Evolutionary conservation across 2,888 invertebrate species (phyloP).

Genomic region (Agriotes lineatus): DNA sequence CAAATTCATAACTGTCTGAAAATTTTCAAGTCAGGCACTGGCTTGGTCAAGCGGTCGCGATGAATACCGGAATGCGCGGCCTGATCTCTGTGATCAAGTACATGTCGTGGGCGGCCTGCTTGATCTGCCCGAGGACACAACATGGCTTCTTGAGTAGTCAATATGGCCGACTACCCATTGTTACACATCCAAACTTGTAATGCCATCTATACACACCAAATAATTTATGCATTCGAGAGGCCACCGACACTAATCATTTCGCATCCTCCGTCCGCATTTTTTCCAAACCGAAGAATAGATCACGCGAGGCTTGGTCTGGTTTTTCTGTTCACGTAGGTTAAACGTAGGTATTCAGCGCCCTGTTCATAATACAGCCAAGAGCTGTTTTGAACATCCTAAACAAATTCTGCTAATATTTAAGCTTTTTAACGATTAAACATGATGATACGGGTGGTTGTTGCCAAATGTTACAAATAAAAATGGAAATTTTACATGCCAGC

Average conservation of each 20-base stretch:
- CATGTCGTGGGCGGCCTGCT: slow-evolving; percentile 63
- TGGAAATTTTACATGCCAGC: too few species aligned
- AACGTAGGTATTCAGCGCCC: too few species aligned
- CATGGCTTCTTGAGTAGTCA: slow-evolving; percentile 68
- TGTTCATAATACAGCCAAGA: too few species aligned
- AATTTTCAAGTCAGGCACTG: slow-evolving; percentile 41
- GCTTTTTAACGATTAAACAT: too few species aligned
- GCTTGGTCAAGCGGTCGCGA: slow-evolving; percentile 42
- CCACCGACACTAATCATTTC: slow-evolving; percentile 1
- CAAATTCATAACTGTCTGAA: not conserved
- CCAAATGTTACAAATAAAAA: too few species aligned
- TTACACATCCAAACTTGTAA: slow-evolving; percentile 49
- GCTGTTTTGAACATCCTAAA: too few species aligned
- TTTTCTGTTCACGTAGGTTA: too few species aligned
- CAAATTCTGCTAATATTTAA: too few species aligned
- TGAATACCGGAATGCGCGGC: slow-evolving; percentile 50
- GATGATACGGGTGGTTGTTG: too few species aligned
- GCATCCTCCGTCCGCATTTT: not conserved
- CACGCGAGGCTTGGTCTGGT: not conserved
- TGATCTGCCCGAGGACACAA: slow-evolving; percentile 63
- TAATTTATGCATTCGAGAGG: slow-evolving; percentile 31
- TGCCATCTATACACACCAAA: slow-evolving; percentile 35
- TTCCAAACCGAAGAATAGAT: not conserved
- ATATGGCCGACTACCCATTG: slow-evolving; percentile 64
- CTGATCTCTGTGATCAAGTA: slow-evolving; percentile 59